Evolutionary conservation across 2,113 vertebrate genomes (phyloP).

Genomic region (Montifringilla adamsi): DNA sequence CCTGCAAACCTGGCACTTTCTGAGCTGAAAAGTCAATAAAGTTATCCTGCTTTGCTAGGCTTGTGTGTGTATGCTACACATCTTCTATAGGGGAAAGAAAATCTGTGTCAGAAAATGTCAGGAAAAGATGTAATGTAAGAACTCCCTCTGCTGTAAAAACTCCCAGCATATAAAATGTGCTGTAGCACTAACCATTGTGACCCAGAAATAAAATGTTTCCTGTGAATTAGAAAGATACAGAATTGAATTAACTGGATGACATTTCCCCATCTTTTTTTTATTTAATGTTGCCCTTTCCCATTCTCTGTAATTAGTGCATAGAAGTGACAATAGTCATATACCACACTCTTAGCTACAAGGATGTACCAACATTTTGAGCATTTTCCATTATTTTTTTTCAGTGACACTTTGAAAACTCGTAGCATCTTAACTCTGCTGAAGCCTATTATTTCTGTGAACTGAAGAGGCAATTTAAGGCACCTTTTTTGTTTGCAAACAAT

Average conservation of each 20-base stretch:
- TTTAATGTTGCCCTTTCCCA: conserved; percentile 48
- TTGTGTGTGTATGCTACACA: neutral
- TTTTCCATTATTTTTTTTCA: conserved; percentile 61
- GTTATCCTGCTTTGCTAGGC: neutral
- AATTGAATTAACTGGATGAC: conserved; percentile 51
- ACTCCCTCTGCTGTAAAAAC: conserved; percentile 64
- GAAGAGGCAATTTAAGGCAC: conserved; percentile 73
- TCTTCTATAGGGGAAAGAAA: neutral
- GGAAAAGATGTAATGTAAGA: conserved; percentile 51
- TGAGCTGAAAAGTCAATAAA: neutral
- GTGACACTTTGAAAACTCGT: conserved; percentile 53
- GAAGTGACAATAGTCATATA: conserved; percentile 42
- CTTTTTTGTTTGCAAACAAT: conserved; percentile 76
- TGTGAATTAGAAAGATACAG: conserved; percentile 32
- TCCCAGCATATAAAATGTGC: conserved; percentile 29
- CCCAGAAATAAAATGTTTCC: conserved; percentile 47
- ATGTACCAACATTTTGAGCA: conserved; percentile 57
- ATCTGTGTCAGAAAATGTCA: conserved; percentile 25
- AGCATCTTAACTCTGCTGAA: conserved; percentile 60
- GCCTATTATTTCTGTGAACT: conserved; percentile 69
- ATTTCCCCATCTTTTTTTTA: conserved; percentile 54
- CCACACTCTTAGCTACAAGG: conserved; percentile 48
- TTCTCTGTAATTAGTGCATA: conserved; percentile 48
- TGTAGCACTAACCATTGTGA: neutral
- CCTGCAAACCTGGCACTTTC: neutral